Conservation (phyloP, 2,113 vertebrate species). For the Rattus norvegicus region GRCr8 NC_086023.1:147368501-147369000, state of each 20-base stretch:
- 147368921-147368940: neutral
- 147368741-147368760: neutral
- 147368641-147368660: neutral
- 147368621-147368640: neutral
- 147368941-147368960: neutral
- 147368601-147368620: neutral
- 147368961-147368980: neutral
- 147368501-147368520: conserved; percentile 42
- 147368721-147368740: neutral
- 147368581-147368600: neutral
- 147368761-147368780: neutral
- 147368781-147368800: neutral
- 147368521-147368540: neutral
- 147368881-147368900: neutral
- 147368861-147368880: neutral
- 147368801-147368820: neutral
- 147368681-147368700: neutral
- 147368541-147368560: neutral
- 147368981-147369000: neutral
- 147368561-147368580: neutral
- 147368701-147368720: neutral
- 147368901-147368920: neutral
- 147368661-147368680: neutral
- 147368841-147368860: neutral
- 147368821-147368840: neutral